Evolutionary conservation across 2,888 invertebrate genomes (phyloP), one percentile per base, ranked within the genome.

Genomic region (Furcula furcula): DNA sequence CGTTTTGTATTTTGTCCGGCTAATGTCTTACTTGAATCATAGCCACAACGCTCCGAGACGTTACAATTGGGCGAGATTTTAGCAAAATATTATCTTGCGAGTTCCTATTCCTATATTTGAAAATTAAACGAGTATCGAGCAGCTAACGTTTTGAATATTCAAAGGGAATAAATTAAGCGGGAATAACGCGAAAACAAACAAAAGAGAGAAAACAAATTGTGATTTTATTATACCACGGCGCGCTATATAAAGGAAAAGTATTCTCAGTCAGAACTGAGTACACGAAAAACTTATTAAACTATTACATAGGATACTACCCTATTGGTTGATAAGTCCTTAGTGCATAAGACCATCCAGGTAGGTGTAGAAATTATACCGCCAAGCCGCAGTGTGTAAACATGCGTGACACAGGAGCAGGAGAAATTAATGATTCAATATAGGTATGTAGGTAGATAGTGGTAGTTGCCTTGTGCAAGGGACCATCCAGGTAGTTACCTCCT

Each of bases 121-220:
- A 78, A 84, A 81, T 79, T 76, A 79, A 83, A 82, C 66, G 79
- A 78, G 69, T 77, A 85, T 84, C 75, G 84, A 76, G 74, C 75
- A 72, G 74, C 67, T 69, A 72, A 70, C 65, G 74, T 65, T 74
- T 72, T 87, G 87, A 87, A 86, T 87, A 87, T 86, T 86, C 86
- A 87, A 72, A 73, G 57, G 53, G 83, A 82, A 84, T 86, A 83
- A 85, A 82, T 86, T 84, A 79, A 68, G 59, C 53, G 54, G 60
- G 62, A 67, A 70, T 65, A 65, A 65, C 56, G 64, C 65, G 58
- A 54, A 55, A 56, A 50, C 48, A 65, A 62, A 69, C 61, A 62
- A 64, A 58, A 55, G 57, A 49, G 55, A 52, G 44, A 65, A 56
- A 69, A 71, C 74, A 76, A 76, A 77, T 78, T 76, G 57, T 50